Base-by-base conservation (phyloP, 1,140 invertebrate species). In the Drosophila lowei region DNA sequence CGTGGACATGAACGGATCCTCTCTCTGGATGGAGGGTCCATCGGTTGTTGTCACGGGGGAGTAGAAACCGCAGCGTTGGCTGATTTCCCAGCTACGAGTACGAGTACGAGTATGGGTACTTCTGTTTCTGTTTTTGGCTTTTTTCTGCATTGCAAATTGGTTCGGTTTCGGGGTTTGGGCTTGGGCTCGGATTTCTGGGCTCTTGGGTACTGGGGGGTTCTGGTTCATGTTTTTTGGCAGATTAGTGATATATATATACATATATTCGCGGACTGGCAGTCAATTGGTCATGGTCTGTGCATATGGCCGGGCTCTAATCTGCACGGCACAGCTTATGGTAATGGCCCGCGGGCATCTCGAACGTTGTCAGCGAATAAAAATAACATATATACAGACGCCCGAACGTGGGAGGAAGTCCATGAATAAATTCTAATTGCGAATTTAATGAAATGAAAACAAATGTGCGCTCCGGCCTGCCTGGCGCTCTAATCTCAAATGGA, bases 401-500 rank as follows among this genome's bases (percentile, higher is more conserved):
- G 6, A 46, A 57, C 49, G 42, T 68, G 34, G 30, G 15, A 53
- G n/a, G n/a, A 63, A 63, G 60, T 13, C 43, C 72, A 84, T 85
- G 85, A 85, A 79, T 85, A 79, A 79, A 79, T 71, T 85, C 76
- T 84, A 84, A 85, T 84, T 84, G 76, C 80, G 57, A 85, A 72
- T 74, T 85, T 85, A 84, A 84, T 84, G 80, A 84, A 85, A 85
- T 84, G 79, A 79, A 84, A 85, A 85, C 81, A 85, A 79, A 72
- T 85, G 68, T 62, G 42, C 34, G 9, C 28, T 7, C 28, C 43
- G 47, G 54, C n/a, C 61, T 18, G 18, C 18, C 16, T 68, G 54
- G 65, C 58, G 61, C 53, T 58, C 55, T 78, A 72, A 85, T 76
- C 65, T 64, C 43, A 54, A 66, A 79, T 83, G 43, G 58, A 64